Conservation (phyloP, 1,140 invertebrate genomes). For the Microplitis demolitor region DNA sequence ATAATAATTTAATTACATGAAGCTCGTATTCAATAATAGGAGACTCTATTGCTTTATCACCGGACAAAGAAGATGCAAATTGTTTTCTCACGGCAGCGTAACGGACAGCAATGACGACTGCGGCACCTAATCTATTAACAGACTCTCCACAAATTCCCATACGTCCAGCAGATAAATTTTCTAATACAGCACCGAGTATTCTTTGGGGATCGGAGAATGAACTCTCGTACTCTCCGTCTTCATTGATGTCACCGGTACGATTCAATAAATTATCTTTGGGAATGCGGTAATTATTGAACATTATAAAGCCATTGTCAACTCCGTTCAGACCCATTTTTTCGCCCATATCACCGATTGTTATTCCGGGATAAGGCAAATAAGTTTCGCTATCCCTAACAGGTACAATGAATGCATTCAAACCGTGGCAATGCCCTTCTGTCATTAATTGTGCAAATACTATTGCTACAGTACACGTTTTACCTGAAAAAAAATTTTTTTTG, state of each 20-base stretch:
- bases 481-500: no score
- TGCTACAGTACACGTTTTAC: constrained; percentile 87
- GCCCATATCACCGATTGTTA: constrained; percentile 81
- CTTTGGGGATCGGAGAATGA: constrained; percentile 79
- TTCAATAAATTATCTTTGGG: constrained; percentile 68
- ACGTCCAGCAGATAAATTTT: constrained; percentile 74
- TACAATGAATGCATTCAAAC: constrained; percentile 81
- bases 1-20: constrained; percentile 62
- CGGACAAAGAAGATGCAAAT: constrained; percentile 68
- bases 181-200: constrained; percentile 71
- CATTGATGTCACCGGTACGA: constrained; percentile 68
- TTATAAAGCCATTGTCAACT: constrained; percentile 78
- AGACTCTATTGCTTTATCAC: constrained; percentile 64
- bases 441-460: constrained; percentile 89
- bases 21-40: constrained; percentile 86
- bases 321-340: constrained; percentile 83
- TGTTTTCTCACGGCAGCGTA: constrained; percentile 82
- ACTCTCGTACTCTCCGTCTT: constrained; percentile 72
- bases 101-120: constrained; percentile 78
- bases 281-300: constrained; percentile 69
- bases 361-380: constrained; percentile 71
- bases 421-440: constrained; percentile 74
- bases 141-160: constrained; percentile 78
- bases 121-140: constrained; percentile 69
- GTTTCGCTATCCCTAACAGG: constrained; percentile 78